Conservation (phyloP, 2,797 vertebrate species). For the Crenuchus spilurus region DNA sequence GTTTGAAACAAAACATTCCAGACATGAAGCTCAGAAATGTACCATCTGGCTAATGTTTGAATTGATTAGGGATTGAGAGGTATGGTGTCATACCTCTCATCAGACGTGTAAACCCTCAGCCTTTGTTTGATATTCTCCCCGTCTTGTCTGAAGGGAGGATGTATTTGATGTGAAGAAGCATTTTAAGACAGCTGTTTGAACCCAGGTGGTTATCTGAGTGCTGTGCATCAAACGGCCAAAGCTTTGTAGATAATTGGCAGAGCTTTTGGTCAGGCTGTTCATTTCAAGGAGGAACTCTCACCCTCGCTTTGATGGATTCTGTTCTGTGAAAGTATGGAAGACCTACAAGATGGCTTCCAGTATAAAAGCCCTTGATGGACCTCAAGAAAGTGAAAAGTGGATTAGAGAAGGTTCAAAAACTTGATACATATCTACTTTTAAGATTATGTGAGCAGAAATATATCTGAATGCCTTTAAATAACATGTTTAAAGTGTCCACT, state of each 20-base stretch:
- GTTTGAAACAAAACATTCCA: background rate
- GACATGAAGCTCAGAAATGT: conserved; percentile 10
- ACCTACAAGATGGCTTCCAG: background rate
- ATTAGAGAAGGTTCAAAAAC: background rate
- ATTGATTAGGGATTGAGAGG: conserved; percentile 28
- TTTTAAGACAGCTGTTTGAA: conserved; percentile 25
- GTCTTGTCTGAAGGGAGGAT: conserved; percentile 10
- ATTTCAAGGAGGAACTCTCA: conserved; percentile 18
- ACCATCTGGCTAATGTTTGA: conserved; percentile 1
- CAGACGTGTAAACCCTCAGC: conserved; percentile 33
- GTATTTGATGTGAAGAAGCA: conserved; percentile 24
- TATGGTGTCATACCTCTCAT: conserved; percentile 18
- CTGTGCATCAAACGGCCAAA: conserved; percentile 7
- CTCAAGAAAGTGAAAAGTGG: background rate
- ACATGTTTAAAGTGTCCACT: too few relatives aligned
- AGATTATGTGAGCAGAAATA: background rate
- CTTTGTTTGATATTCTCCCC: conserved; percentile 16
- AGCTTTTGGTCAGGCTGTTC: conserved; percentile 7
- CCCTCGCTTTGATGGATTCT: conserved; percentile 19
- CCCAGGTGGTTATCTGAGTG: conserved; percentile 9
- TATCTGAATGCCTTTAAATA: too few relatives aligned
- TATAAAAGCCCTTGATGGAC: background rate
- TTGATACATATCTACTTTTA: background rate
- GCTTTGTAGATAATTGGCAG: conserved; percentile 33
- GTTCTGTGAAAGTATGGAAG: background rate